phyloP scores from a whole-genome alignment of 2,888 invertebrate species.

The Leptopilina syphax region DNA sequence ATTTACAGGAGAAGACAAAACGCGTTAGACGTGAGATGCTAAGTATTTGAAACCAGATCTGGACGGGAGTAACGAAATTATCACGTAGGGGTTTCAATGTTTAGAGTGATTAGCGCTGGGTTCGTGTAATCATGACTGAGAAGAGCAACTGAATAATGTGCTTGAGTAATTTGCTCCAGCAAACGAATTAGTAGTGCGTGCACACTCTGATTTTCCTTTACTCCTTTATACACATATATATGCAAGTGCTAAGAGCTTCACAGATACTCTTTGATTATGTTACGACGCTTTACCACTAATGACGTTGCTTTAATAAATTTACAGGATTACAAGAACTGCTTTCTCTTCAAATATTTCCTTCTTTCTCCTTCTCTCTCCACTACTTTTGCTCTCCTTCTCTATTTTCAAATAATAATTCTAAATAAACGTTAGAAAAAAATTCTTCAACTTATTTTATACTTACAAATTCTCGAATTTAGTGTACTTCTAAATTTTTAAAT shows the following conservation, averaged over 20 bases:
- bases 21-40: slow-evolving; percentile 28
- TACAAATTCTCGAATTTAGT: no score
- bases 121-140: slow-evolving; percentile 63
- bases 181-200: slow-evolving; percentile 65
- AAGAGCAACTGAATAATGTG: slow-evolving; percentile 56
- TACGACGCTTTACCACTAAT: slow-evolving; percentile 24
- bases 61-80: slow-evolving; percentile 59
- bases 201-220: slow-evolving; percentile 43
- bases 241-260: slow-evolving; percentile 32
- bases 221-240: not conserved
- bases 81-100: slow-evolving; percentile 57
- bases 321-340: slow-evolving; percentile 7
- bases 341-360: not conserved
- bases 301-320: slow-evolving; percentile 17
- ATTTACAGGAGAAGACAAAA: slow-evolving; percentile 48
- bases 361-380: no score
- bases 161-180: slow-evolving; percentile 57
- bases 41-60: slow-evolving; percentile 49
- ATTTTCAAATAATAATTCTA: no score
- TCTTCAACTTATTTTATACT: no score
- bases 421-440: no score
- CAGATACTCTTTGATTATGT: slow-evolving; percentile 33
- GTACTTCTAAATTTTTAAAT: no score
- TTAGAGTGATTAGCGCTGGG: slow-evolving; percentile 67
- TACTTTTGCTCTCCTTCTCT: no score